Conservation (phyloP, 2,113 vertebrate genomes). For the Corythaixoides concolor region DNA sequence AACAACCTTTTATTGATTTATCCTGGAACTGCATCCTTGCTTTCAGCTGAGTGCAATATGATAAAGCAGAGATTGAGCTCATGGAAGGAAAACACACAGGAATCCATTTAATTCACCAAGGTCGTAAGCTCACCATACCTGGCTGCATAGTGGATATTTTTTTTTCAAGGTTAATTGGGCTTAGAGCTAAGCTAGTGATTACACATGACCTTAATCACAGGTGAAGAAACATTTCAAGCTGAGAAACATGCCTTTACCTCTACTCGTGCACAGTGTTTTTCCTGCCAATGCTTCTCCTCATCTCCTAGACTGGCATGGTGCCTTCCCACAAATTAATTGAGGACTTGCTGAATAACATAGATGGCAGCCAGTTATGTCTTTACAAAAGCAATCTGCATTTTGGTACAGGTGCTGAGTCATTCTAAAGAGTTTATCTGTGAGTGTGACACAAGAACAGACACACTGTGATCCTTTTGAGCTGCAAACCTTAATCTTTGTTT, state of each 20-base stretch:
- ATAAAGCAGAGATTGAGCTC: background rate
- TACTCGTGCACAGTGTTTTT: background rate
- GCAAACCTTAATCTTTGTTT: background rate
- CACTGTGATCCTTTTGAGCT: background rate
- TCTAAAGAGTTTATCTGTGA: background rate
- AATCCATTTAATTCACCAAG: background rate
- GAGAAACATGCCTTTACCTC: background rate
- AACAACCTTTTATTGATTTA: background rate
- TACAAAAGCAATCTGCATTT: background rate
- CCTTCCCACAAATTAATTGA: background rate
- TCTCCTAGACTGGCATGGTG: background rate
- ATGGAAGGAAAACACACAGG: background rate
- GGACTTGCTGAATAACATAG: background rate
- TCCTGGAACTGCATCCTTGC: background rate
- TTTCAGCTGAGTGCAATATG: background rate
- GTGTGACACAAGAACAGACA: background rate
- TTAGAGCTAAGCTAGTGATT: slow-evolving; percentile 13
- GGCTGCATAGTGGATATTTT: background rate
- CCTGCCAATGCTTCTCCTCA: background rate
- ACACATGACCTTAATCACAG: slow-evolving; percentile 2
- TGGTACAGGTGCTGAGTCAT: background rate
- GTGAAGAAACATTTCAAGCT: slow-evolving; percentile 15
- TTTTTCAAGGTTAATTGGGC: background rate
- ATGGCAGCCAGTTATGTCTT: background rate
- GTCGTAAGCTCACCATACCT: background rate